These are phyloP conservation scores for Onychostruthus taczanowskii DNA, from an alignment of 2,113 vertebrate species.

Conservation along the genomic window DNA sequence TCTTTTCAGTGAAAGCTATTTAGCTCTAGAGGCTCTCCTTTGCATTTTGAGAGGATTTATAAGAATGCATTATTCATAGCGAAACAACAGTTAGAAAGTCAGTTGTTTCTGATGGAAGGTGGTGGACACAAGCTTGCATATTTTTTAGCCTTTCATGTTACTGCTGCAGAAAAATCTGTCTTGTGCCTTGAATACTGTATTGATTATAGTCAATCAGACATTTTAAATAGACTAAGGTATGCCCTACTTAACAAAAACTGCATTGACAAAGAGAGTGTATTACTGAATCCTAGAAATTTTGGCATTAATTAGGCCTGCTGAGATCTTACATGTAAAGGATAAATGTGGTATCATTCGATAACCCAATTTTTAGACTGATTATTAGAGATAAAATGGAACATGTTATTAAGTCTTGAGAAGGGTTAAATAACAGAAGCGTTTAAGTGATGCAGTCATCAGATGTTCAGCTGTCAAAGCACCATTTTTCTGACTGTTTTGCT, in stretches of 20 bases:
- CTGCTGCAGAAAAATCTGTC: background rate
- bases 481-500: background rate
- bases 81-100: background rate
- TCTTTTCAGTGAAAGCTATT: background rate
- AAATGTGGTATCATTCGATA: background rate
- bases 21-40: background rate
- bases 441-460: background rate
- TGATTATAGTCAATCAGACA: background rate
- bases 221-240: background rate
- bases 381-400: background rate
- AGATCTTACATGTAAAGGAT: background rate
- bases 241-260: background rate
- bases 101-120: slow-evolving; percentile 1
- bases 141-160: background rate
- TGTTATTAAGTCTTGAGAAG: background rate
- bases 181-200: background rate
- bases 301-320: background rate
- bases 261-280: background rate
- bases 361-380: background rate
- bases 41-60: slow-evolving; percentile 35
- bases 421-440: background rate
- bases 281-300: background rate
- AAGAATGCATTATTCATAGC: background rate
- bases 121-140: background rate
- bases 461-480: background rate